Conservation (phyloP, 2,888 invertebrate species). For the Thereva nobilitata region DNA sequence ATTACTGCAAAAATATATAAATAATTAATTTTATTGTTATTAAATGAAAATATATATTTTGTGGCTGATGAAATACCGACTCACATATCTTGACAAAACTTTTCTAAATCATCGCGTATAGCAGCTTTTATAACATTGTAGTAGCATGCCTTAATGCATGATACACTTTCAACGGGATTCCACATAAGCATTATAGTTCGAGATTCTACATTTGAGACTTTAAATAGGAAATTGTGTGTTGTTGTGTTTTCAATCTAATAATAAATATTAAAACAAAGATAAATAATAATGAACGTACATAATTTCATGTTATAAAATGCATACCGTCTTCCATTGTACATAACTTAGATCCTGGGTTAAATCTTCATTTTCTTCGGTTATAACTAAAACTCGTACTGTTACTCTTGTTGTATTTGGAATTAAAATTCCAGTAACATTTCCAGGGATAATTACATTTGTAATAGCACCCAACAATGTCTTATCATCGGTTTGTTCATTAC, state of each 20-base stretch:
- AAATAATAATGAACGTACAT: too few species aligned
- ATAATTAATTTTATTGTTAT: neutral
- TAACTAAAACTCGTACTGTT: conserved; percentile 53
- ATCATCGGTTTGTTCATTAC: neutral
- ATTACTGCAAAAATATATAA: neutral
- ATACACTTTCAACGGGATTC: conserved; percentile 38
- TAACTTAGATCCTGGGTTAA: conserved; percentile 55
- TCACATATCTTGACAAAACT: conserved; percentile 46
- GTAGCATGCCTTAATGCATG: conserved; percentile 41
- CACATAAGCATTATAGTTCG: conserved; percentile 51
- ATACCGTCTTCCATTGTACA: conserved; percentile 58
- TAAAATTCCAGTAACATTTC: conserved; percentile 55
- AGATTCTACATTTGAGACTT: conserved; percentile 51
- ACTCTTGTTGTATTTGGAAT: conserved; percentile 52
- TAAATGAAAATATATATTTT: neutral
- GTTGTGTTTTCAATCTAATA: conserved; percentile 54
- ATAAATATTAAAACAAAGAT: neutral
- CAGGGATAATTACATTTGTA: conserved; percentile 45
- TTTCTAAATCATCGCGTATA: conserved; percentile 36
- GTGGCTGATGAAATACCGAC: conserved; percentile 36
- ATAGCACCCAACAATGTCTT: neutral
- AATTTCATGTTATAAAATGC: conserved; percentile 23
- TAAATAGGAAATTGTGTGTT: conserved; percentile 50
- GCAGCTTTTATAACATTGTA: conserved; percentile 35
- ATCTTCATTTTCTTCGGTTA: conserved; percentile 54